Evolutionary conservation across 2,797 vertebrate genomes (phyloP).

Genomic region (Hippocampus kuda): DNA sequence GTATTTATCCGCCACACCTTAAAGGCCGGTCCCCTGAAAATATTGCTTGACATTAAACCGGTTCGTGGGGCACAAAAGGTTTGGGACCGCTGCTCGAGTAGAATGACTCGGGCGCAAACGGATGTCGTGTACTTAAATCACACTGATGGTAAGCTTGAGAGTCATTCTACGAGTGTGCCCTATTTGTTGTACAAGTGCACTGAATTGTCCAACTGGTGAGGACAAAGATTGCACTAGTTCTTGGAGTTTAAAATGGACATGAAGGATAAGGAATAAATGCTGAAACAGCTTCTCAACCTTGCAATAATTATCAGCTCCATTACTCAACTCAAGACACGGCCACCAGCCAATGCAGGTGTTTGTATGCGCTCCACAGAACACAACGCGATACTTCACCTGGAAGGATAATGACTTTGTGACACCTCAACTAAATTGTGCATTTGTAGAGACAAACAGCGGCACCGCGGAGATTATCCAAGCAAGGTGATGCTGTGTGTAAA

Average conservation of each 20-base stretch:
- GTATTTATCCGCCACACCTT: no score
- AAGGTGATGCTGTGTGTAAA: constrained; percentile 36
- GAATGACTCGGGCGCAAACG: no score
- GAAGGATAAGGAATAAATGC: neutral
- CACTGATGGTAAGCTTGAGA: no score
- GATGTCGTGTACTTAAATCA: no score
- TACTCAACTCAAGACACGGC: constrained; percentile 9
- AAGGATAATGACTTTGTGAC: constrained; percentile 3
- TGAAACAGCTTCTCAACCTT: neutral
- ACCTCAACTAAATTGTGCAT: neutral
- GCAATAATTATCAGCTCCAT: constrained; percentile 42
- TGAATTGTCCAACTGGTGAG: neutral
- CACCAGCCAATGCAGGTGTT: constrained; percentile 23
- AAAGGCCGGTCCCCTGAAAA: no score
- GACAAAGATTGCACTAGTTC: neutral
- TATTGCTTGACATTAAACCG: no score
- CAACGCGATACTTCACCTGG: neutral
- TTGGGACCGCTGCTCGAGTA: no score
- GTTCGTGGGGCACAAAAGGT: no score
- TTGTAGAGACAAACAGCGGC: constrained; percentile 16
- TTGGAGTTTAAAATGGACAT: neutral
- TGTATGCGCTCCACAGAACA: constrained; percentile 33
- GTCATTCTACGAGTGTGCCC: no score
- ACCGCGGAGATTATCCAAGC: constrained; percentile 18
- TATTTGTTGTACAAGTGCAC: neutral